Percentiles rank a stretch among this genome's conserved stretches.
phyloP scores from a whole-genome alignment of 2,888 invertebrate genomes.

The Athrips mouffetella region DNA sequence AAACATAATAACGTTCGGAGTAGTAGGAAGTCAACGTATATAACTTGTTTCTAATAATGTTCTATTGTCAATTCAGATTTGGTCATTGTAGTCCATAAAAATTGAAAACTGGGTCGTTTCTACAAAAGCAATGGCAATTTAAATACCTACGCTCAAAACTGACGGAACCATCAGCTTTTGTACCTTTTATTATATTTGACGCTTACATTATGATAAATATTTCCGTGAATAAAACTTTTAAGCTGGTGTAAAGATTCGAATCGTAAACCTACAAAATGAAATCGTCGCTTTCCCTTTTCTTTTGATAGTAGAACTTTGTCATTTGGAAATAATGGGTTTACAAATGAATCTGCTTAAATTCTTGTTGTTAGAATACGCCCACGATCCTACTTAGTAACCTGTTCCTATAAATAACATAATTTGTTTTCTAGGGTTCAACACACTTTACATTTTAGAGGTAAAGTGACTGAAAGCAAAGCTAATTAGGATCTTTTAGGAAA shows the following conservation, averaged over 20 bases:
- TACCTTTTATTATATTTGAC: conserved; percentile 7
- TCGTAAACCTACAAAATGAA: conserved; percentile 24
- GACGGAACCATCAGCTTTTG: neutral
- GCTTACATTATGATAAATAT: conserved; percentile 12
- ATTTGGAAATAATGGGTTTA: neutral
- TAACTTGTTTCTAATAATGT: neutral
- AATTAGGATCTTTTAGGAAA: no score
- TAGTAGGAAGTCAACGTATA: no score
- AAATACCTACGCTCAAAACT: conserved; percentile 4
- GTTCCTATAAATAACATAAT: no score
- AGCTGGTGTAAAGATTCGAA: neutral
- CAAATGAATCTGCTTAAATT: neutral
- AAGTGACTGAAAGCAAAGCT: no score
- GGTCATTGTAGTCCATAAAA: neutral
- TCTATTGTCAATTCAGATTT: neutral
- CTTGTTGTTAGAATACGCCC: neutral
- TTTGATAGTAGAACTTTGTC: neutral
- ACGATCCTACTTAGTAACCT: neutral
- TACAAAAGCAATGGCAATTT: neutral
- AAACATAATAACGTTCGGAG: no score
- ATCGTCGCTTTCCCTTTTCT: conserved; percentile 34
- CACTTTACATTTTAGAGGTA: no score
- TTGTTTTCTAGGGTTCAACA: no score
- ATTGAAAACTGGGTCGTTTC: neutral
- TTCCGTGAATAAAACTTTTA: conserved; percentile 14